Percentiles rank a stretch among this genome's conserved stretches.
Evolutionary conservation across 2,113 vertebrate species (phyloP).

Genomic region (Oenanthe melanoleuca): DNA sequence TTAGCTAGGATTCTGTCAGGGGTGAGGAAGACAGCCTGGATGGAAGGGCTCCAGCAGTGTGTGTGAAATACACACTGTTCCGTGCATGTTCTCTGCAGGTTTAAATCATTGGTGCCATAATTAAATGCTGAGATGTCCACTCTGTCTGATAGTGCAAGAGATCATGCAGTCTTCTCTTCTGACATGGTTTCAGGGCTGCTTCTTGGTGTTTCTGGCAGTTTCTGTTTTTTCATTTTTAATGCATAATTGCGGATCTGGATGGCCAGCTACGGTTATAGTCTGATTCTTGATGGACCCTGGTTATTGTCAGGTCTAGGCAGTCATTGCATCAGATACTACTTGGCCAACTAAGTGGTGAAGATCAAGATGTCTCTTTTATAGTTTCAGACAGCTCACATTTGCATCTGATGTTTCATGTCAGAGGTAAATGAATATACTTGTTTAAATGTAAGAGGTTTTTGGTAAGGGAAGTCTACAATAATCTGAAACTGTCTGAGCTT

Average conservation of each 20-base stretch:
- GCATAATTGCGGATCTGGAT: background rate
- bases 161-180: background rate
- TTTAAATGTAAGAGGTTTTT: background rate
- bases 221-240: background rate
- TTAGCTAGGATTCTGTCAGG: background rate
- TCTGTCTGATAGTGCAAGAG: background rate
- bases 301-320: background rate
- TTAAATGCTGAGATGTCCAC: background rate
- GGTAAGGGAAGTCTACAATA: background rate
- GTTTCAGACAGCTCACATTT: background rate
- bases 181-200: background rate
- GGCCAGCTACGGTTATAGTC: background rate
- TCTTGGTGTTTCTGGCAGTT: background rate
- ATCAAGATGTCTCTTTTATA: background rate
- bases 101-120: background rate
- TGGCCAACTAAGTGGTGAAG: background rate
- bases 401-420: background rate
- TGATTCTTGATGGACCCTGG: background rate
- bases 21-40: background rate
- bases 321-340: background rate
- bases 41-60: background rate
- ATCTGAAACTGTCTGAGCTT: background rate
- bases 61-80: background rate
- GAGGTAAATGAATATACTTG: background rate
- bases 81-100: background rate